Evolutionary conservation across 2,113 vertebrate species (phyloP).

Genomic region (Ornithorhynchus anatinus): DNA sequence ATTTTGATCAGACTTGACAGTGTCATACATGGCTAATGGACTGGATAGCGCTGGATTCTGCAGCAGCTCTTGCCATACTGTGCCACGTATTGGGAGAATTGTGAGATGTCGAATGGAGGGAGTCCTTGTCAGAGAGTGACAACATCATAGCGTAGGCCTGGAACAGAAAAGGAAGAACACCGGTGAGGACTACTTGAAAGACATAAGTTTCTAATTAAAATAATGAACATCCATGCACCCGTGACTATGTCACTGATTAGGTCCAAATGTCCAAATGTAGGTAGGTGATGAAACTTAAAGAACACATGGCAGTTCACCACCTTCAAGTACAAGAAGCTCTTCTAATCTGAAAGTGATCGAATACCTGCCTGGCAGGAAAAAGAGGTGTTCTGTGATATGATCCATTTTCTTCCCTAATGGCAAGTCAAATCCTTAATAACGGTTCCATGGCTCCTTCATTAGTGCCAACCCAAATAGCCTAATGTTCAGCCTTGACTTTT

Average conservation of each 20-base stretch:
- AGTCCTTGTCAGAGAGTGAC: constrained; percentile 94
- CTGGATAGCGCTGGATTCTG: constrained; percentile 93
- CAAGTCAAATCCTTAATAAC: constrained; percentile 36
- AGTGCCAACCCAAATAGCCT: constrained; percentile 61
- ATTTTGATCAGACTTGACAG: constrained; percentile 62
- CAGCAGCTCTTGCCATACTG: constrained; percentile 89
- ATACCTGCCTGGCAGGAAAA: neutral
- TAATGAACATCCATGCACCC: neutral
- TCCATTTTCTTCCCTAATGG: constrained; percentile 22
- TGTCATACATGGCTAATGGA: constrained; percentile 98
- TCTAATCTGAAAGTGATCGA: neutral
- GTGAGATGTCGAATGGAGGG: constrained; percentile 86
- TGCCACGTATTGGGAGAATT: constrained; percentile 91
- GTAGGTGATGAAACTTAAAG: neutral
- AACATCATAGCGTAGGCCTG: constrained; percentile 99
- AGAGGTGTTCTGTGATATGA: neutral
- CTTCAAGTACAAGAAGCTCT: neutral
- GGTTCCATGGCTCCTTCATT: constrained; percentile 30
- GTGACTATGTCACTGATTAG: neutral
- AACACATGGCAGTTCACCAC: too few species aligned
- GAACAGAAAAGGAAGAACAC: constrained; percentile 14
- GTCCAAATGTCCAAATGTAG: too few species aligned
- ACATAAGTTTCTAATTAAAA: neutral
- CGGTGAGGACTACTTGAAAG: neutral
- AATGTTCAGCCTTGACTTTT: constrained; percentile 63